phyloP scores from a whole-genome alignment of 2,797 vertebrate genomes.

The Anas acuta region DNA sequence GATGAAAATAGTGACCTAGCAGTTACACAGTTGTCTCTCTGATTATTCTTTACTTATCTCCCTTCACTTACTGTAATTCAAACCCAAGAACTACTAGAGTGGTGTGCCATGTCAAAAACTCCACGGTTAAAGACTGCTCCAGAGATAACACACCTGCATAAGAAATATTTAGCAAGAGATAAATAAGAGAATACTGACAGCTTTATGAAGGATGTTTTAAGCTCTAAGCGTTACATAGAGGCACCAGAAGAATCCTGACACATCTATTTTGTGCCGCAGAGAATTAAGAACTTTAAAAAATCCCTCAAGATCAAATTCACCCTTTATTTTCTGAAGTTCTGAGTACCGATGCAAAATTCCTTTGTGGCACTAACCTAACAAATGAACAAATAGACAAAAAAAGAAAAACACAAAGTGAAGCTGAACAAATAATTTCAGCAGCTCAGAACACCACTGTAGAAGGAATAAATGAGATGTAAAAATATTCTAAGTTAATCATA shows the following conservation, averaged over 20 bases:
- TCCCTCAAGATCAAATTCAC: neutral
- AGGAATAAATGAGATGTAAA: slow-evolving; percentile 52
- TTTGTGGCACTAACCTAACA: neutral
- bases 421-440: neutral
- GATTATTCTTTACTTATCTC: neutral
- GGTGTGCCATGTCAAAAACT: neutral
- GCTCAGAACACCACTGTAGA: neutral
- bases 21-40: neutral
- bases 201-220: neutral
- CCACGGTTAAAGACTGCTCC: neutral
- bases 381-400: neutral
- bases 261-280: neutral
- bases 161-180: neutral
- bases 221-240: neutral
- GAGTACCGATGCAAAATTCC: neutral
- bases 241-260: neutral
- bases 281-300: neutral
- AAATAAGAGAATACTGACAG: neutral
- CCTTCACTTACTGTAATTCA: neutral
- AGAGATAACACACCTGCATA: neutral
- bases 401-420: neutral
- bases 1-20: neutral
- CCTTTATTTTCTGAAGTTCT: neutral
- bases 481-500: slow-evolving; percentile 52
- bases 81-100: neutral